A percentile compares a stretch with the other conserved stretches of the same genome.
Conservation (phyloP, 2,797 vertebrate species). For the Sylvilagus floridanus region DNA sequence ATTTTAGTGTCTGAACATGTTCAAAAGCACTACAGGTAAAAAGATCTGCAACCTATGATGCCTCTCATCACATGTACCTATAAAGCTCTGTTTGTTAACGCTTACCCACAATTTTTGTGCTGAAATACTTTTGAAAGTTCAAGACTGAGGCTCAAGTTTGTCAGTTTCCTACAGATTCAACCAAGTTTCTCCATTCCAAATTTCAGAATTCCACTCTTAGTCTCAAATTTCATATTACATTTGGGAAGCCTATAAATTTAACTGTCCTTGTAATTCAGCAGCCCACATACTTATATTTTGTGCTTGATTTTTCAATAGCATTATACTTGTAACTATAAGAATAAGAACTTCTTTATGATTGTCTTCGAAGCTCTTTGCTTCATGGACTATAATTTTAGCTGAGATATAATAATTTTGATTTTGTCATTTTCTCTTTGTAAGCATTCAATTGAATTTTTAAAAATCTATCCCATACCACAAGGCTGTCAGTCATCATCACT, state of each 20-base stretch:
- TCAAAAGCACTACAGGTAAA: conserved; percentile 25
- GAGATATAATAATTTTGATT: conserved; percentile 42
- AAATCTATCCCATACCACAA: conserved; percentile 12
- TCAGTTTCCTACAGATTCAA: neutral
- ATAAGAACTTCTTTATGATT: conserved; percentile 42
- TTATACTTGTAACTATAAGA: neutral
- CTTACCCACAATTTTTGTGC: neutral
- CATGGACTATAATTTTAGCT: conserved; percentile 26
- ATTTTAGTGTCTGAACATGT: neutral
- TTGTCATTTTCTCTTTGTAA: conserved; percentile 71
- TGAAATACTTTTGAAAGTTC: conserved; percentile 19
- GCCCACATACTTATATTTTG: conserved; percentile 29
- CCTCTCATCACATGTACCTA: neutral
- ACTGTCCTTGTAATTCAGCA: conserved; percentile 48
- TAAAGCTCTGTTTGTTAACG: neutral
- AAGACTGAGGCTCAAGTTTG: neutral
- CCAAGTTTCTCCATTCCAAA: neutral
- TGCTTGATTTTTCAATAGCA: conserved; percentile 21
- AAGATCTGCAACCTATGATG: neutral
- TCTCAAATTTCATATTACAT: conserved; percentile 7
- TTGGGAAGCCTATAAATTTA: conserved; percentile 20
- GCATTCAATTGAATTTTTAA: conserved; percentile 9
- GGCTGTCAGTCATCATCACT: conserved; percentile 53
- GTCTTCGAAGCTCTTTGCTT: conserved; percentile 38
- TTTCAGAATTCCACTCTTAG: conserved; percentile 45